Percentiles rank a stretch among this genome's conserved stretches.
phyloP scores from a whole-genome alignment of 2,797 vertebrate genomes.

The Acropternis orthonyx region DNA sequence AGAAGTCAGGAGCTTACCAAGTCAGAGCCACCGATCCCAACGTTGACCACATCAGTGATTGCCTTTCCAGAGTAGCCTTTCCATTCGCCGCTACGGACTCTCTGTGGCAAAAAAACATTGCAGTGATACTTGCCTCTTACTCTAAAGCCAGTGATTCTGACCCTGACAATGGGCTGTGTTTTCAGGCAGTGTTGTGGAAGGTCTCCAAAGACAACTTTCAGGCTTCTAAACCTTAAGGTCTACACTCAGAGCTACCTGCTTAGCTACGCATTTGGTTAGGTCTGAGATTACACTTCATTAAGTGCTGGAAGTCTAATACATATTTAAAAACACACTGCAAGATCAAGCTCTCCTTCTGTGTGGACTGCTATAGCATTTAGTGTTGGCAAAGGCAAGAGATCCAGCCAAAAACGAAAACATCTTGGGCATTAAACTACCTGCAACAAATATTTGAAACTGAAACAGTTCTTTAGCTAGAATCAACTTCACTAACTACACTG shows the following conservation, averaged over 20 bases:
- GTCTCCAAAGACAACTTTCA: background rate
- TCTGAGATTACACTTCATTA: background rate
- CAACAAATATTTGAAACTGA: background rate
- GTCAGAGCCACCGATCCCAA: constrained; percentile 96
- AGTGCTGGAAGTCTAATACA: background rate
- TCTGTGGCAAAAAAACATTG: constrained; percentile 69
- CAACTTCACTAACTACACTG: background rate
- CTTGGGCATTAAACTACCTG: background rate
- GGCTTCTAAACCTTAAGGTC: background rate
- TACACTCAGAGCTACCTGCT: background rate
- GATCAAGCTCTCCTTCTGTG: background rate
- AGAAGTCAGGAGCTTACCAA: constrained; percentile 79
- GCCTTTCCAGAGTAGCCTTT: constrained; percentile 93
- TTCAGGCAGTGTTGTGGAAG: background rate
- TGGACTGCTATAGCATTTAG: background rate
- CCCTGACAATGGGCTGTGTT: background rate
- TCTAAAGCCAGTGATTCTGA: background rate
- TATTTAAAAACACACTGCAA: background rate
- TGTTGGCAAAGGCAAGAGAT: background rate
- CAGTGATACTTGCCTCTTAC: background rate
- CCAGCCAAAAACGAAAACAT: background rate
- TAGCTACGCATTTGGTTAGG: background rate
- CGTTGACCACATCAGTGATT: constrained; percentile 93
- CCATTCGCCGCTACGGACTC: constrained; percentile 92
- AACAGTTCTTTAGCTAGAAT: background rate